Evolutionary conservation across 2,113 vertebrate species (phyloP).

Genomic region (Porphyrio hochstetteri): DNA sequence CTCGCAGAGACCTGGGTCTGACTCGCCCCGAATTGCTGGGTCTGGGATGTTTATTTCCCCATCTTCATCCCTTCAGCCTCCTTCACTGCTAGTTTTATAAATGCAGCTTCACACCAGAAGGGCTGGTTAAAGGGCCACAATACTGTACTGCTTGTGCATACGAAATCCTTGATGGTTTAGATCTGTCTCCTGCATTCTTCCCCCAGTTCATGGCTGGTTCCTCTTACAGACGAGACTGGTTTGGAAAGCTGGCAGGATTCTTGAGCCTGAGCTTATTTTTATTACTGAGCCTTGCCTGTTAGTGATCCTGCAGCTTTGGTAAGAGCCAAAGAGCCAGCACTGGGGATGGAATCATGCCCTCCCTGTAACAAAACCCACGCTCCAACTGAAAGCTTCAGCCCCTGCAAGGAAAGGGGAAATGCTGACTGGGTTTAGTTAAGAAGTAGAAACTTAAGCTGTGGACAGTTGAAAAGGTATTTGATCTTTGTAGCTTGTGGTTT

Average conservation of each 20-base stretch:
- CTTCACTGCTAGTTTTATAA: neutral
- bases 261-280: neutral
- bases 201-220: neutral
- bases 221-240: neutral
- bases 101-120: neutral
- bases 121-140: neutral
- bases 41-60: neutral
- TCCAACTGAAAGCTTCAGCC: neutral
- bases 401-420: neutral
- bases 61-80: neutral
- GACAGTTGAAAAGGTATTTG: neutral
- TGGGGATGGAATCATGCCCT: neutral
- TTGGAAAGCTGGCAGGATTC: neutral
- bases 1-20: neutral
- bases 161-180: neutral
- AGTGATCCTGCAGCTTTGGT: rapidly evolving
- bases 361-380: rapidly evolving
- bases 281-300: neutral
- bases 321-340: neutral
- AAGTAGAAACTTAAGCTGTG: neutral
- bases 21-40: neutral
- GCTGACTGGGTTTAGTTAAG: neutral
- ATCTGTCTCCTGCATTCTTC: neutral
- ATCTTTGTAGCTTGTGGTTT: neutral
- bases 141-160: neutral